phyloP scores from a whole-genome alignment of 1,140 invertebrate genomes.

The Protaetia brevitarsis region DNA sequence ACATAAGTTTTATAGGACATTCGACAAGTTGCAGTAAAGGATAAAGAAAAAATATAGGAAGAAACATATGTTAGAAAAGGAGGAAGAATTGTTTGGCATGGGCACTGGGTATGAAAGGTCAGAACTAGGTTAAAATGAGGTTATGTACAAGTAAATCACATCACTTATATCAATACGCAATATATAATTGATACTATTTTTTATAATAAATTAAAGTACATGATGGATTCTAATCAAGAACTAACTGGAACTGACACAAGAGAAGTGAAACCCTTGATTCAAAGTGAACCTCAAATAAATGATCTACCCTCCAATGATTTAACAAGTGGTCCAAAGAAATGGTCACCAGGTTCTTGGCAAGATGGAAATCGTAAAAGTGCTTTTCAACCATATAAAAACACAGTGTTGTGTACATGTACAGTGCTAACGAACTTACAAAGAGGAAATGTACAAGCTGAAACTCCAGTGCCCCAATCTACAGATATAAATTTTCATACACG shows the following conservation, averaged over 20 bases:
- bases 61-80: no score
- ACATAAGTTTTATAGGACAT: no score
- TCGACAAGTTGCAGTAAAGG: no score
- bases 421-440: slow-evolving; percentile 66
- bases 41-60: neutral
- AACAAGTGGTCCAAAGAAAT: slow-evolving; percentile 38
- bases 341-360: slow-evolving; percentile 44
- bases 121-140: no score
- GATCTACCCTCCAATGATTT: slow-evolving; percentile 22
- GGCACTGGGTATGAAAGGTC: no score
- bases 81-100: no score
- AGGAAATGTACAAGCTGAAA: slow-evolving; percentile 66
- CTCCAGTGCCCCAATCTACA: slow-evolving; percentile 56
- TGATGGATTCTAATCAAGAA: neutral
- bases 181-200: no score
- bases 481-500: slow-evolving; percentile 81
- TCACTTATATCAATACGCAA: no score
- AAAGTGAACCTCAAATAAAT: neutral
- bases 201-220: no score
- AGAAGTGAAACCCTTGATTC: neutral
- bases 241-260: neutral
- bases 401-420: slow-evolving; percentile 47
- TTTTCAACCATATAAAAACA: slow-evolving; percentile 61
- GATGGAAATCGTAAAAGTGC: slow-evolving; percentile 62
- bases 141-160: no score